Evolutionary conservation across 2,888 invertebrate genomes (phyloP).

Genomic region (Gortyna flavago): DNA sequence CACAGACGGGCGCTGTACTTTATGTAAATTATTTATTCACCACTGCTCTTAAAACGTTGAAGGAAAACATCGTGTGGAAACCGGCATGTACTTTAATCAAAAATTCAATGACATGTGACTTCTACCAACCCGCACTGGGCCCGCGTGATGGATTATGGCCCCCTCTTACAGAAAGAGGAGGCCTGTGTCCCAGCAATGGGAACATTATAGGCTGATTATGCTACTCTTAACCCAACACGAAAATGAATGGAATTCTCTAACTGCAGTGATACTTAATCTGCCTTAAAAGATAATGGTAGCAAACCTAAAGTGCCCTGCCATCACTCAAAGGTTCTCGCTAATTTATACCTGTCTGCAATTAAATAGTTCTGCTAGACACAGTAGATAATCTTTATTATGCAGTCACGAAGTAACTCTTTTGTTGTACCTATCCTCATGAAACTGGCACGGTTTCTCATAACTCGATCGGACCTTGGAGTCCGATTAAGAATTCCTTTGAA

Average conservation of each 20-base stretch:
- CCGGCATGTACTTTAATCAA: not conserved
- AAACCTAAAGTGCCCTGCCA: slow-evolving; percentile 18
- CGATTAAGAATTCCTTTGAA: slow-evolving; percentile 63
- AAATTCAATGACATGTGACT: not conserved
- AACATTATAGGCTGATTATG: not conserved
- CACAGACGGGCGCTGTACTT: not conserved
- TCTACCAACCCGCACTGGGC: not conserved
- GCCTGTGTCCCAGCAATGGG: not conserved
- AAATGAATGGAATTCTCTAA: not conserved
- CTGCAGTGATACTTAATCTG: not conserved
- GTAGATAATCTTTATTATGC: slow-evolving; percentile 66
- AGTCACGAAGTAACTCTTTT: slow-evolving; percentile 70
- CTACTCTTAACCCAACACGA: not conserved
- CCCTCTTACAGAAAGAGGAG: not conserved
- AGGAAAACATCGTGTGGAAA: not conserved
- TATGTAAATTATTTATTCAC: not conserved
- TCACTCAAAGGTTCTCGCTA: slow-evolving; percentile 42
- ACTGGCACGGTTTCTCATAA: slow-evolving; percentile 63
- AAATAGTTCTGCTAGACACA: slow-evolving; percentile 62
- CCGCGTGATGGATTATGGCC: too few relatives aligned
- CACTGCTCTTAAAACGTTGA: not conserved
- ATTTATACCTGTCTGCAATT: slow-evolving; percentile 64
- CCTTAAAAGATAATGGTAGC: slow-evolving; percentile 46
- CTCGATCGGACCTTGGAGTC: slow-evolving; percentile 68
- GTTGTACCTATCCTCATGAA: slow-evolving; percentile 65